phyloP scores from a whole-genome alignment of 2,113 vertebrate genomes.

The Indicator indicator region DNA sequence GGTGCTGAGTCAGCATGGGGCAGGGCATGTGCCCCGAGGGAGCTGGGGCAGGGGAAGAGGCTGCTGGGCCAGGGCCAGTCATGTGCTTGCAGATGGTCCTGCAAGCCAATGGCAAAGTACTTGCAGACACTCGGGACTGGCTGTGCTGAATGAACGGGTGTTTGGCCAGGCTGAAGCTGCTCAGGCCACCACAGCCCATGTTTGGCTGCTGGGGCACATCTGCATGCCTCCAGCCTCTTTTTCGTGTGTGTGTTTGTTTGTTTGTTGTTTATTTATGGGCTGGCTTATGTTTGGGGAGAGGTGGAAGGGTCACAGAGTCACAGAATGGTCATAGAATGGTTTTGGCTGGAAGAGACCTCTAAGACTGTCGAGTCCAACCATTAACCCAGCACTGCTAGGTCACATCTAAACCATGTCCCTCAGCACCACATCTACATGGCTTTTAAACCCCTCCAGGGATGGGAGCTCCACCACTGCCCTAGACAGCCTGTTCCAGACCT shows the following conservation, averaged over 20 bases:
- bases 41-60: background rate
- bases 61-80: background rate
- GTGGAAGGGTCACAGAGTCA: background rate
- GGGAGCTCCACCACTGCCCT: background rate
- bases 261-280: background rate
- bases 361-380: background rate
- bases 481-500: too few species aligned
- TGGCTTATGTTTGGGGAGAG: fast-evolving
- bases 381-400: background rate
- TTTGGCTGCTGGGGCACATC: too few species aligned
- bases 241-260: too few species aligned
- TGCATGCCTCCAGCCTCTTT: background rate
- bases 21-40: background rate
- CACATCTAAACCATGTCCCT: background rate
- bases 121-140: background rate
- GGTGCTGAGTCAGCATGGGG: background rate
- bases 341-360: background rate
- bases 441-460: background rate
- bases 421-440: background rate
- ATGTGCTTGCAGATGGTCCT: background rate
- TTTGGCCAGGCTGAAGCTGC: background rate
- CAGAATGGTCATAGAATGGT: background rate
- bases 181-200: background rate
- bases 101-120: background rate
- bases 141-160: fast-evolving